phyloP scores from a whole-genome alignment of 1,140 invertebrate genomes.

The Subanguina moxae region DNA sequence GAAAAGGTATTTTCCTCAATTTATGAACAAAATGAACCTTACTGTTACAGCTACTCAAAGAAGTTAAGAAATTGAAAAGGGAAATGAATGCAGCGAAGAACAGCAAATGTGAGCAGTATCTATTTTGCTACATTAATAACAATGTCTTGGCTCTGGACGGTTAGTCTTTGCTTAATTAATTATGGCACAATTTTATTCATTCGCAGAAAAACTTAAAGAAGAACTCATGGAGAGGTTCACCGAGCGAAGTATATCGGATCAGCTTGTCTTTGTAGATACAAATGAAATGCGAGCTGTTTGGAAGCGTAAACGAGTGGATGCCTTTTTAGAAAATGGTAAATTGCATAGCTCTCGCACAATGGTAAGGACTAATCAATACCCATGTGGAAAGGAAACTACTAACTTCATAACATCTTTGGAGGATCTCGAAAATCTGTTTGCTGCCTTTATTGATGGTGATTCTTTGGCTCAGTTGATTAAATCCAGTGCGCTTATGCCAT shows the following conservation, averaged over 20 bases:
- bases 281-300: slow-evolving; percentile 27
- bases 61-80: slow-evolving; percentile 42
- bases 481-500: not conserved
- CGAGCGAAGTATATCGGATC: slow-evolving; percentile 37
- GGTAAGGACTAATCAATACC: slow-evolving; percentile 12
- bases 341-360: slow-evolving; percentile 29
- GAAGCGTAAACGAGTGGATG: slow-evolving; percentile 38
- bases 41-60: slow-evolving; percentile 37
- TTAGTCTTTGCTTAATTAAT: slow-evolving; percentile 6
- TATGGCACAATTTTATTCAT: slow-evolving; percentile 14
- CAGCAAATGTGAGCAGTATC: slow-evolving; percentile 51
- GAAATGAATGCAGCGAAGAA: slow-evolving; percentile 50
- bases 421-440: slow-evolving; percentile 33
- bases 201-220: slow-evolving; percentile 20
- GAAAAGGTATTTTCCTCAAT: slow-evolving; percentile 40
- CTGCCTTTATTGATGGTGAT: slow-evolving; percentile 38
- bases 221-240: slow-evolving; percentile 27
- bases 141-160: slow-evolving; percentile 35
- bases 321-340: slow-evolving; percentile 38
- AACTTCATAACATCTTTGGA: slow-evolving; percentile 17
- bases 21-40: slow-evolving; percentile 7
- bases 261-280: slow-evolving; percentile 28
- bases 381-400: no score
- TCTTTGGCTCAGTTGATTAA: slow-evolving; percentile 35
- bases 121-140: slow-evolving; percentile 43